Conservation (phyloP, 2,888 invertebrate genomes). For the Hypsopygia costalis region DNA sequence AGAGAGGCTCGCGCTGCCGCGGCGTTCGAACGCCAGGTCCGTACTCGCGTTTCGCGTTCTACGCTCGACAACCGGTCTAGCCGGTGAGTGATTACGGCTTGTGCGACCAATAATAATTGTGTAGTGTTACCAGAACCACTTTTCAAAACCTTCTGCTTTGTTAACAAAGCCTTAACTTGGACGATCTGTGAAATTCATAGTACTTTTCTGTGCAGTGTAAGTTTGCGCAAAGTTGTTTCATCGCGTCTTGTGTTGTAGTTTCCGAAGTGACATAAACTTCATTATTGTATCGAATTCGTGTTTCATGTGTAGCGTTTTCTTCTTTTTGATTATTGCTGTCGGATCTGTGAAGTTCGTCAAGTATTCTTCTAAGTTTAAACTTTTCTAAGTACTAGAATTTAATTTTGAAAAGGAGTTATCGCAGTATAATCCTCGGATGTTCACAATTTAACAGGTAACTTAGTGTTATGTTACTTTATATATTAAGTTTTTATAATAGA, state of each 20-base stretch:
- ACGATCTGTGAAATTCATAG: conserved; percentile 29
- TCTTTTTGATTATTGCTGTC: conserved; percentile 40
- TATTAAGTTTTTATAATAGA: too few relatives aligned
- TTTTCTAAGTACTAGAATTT: conserved; percentile 18
- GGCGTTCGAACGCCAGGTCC: conserved; percentile 43
- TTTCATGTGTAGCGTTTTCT: conserved; percentile 43
- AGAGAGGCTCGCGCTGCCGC: conserved; percentile 64
- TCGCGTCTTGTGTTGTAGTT: conserved; percentile 31
- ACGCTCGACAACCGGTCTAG: conserved; percentile 44
- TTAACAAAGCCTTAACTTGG: conserved; percentile 26
- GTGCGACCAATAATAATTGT: conserved; percentile 58
- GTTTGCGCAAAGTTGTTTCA: conserved; percentile 42
- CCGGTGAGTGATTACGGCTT: conserved; percentile 53
- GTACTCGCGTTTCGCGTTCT: conserved; percentile 18
- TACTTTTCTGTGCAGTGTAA: conserved; percentile 58
- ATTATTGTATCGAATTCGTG: conserved; percentile 28
- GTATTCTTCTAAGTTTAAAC: conserved; percentile 42
- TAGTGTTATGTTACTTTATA: not conserved
- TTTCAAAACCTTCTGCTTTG: conserved; percentile 30
- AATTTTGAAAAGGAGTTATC: conserved; percentile 13
- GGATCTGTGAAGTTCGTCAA: conserved; percentile 36
- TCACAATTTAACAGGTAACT: conserved; percentile 37
- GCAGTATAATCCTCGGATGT: conserved; percentile 21
- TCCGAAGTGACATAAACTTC: conserved; percentile 45
- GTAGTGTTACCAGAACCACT: conserved; percentile 50